These are phyloP conservation scores for Callipepla californica DNA, from an alignment of 2,113 vertebrate genomes.

Conservation along the genomic window DNA sequence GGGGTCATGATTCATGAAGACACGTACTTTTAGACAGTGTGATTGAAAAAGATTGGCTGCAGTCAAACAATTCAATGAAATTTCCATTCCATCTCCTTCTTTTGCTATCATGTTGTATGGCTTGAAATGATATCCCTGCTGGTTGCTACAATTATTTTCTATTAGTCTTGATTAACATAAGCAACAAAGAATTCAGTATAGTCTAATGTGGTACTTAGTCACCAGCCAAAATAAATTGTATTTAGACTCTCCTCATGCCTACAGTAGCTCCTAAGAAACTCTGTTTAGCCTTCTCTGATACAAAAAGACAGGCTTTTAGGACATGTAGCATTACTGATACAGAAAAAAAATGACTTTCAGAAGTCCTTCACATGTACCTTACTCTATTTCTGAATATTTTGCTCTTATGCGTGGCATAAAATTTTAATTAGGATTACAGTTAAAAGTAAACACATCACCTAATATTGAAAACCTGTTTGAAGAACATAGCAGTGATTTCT, in stretches of 20 bases:
- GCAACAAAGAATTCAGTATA: background rate
- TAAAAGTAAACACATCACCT: background rate
- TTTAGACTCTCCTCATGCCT: background rate
- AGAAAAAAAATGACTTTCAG: background rate
- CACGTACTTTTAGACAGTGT: background rate
- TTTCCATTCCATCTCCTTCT: background rate
- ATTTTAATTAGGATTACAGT: background rate
- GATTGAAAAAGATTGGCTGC: background rate
- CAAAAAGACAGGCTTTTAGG: conserved; percentile 29
- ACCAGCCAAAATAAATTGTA: background rate
- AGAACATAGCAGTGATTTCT: background rate
- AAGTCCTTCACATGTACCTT: background rate
- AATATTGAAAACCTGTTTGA: background rate
- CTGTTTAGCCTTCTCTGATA: background rate
- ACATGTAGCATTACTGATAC: background rate
- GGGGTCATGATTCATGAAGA: rapidly evolving
- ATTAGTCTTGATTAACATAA: background rate
- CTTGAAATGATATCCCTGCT: background rate
- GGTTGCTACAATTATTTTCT: background rate
- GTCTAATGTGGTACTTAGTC: background rate
- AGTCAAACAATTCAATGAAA: background rate
- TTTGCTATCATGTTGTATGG: background rate
- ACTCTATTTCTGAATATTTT: background rate
- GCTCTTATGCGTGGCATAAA: background rate
- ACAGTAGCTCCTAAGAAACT: background rate